These are phyloP conservation scores for Todiramphus saurophagus DNA, from an alignment of 2,113 vertebrate genomes.

Conservation along the genomic window DNA sequence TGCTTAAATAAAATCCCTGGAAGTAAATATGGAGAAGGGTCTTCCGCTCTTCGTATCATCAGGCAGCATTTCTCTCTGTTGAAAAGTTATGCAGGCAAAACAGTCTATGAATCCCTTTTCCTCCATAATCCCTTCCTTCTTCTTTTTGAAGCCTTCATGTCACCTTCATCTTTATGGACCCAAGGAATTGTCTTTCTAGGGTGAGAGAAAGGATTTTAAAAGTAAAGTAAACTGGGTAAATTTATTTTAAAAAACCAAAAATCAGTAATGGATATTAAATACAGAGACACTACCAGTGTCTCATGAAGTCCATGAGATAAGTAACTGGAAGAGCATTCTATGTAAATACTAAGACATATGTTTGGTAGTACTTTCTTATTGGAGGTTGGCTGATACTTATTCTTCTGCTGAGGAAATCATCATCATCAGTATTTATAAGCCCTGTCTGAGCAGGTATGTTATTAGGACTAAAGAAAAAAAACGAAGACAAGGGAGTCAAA, in stretches of 20 bases:
- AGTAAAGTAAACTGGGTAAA: not conserved
- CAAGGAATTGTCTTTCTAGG: not conserved
- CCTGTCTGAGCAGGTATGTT: not conserved
- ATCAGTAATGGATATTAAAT: not conserved
- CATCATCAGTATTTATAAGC: not conserved
- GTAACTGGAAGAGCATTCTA: not conserved
- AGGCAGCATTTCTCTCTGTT: not conserved
- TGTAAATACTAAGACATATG: rapidly evolving
- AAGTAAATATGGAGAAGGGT: not conserved
- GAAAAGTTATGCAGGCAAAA: not conserved
- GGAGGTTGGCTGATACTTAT: not conserved
- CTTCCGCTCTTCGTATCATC: not conserved
- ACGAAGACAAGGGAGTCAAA: not conserved
- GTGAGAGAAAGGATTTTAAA: not conserved
- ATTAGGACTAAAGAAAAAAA: not conserved
- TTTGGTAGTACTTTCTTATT: not conserved
- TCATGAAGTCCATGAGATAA: not conserved
- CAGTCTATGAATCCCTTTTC: not conserved
- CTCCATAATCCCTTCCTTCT: not conserved
- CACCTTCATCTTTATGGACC: not conserved
- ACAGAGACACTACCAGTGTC: not conserved
- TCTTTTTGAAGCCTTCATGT: not conserved
- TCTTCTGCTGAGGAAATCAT: not conserved
- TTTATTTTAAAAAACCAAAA: not conserved
- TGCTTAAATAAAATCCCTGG: not conserved